These are phyloP conservation scores for Onychorhynchus coronatus DNA, from an alignment of 2,113 vertebrate genomes.

Conservation along the genomic window DNA sequence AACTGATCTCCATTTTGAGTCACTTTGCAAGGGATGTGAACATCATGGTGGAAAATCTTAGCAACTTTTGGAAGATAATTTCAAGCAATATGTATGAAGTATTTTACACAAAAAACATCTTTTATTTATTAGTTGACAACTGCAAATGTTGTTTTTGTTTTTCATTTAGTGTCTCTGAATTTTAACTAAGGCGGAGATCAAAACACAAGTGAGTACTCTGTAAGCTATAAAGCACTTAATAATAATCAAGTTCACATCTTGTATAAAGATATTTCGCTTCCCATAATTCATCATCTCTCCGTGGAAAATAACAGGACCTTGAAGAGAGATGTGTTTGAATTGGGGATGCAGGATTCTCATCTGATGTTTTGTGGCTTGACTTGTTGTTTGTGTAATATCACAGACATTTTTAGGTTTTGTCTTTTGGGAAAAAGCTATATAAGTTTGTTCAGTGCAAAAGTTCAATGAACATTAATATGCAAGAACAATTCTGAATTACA, in stretches of 20 bases:
- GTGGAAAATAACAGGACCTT: background rate
- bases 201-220: background rate
- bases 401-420: background rate
- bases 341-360: background rate
- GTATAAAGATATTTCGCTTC: background rate
- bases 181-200: constrained; percentile 33
- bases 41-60: background rate
- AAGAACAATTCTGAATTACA: background rate
- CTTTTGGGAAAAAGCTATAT: background rate
- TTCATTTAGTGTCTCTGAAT: constrained; percentile 1
- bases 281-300: background rate
- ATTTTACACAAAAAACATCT: background rate
- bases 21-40: background rate
- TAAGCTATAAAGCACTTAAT: background rate
- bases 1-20: background rate
- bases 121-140: background rate
- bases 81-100: background rate
- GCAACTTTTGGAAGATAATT: background rate
- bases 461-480: background rate
- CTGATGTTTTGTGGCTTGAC: background rate
- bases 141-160: background rate
- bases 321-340: background rate
- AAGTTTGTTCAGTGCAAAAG: constrained; percentile 1
- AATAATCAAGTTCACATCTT: background rate
- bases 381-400: background rate